These are phyloP conservation scores for Melopsittacus undulatus DNA, from an alignment of 2,797 vertebrate genomes.

Conservation along the genomic window DNA sequence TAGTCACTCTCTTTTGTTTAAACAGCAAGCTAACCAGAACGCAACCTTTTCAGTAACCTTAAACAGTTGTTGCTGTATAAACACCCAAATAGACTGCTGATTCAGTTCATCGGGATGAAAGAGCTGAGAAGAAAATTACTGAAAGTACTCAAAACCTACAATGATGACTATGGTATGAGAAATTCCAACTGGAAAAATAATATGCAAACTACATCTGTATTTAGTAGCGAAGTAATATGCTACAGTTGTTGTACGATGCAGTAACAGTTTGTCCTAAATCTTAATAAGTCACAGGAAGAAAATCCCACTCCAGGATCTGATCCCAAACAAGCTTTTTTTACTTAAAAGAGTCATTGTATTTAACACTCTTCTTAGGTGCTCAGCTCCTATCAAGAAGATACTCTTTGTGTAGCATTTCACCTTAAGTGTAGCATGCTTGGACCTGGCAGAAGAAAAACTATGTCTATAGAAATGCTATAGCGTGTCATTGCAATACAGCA, in stretches of 20 bases:
- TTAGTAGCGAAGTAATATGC: neutral
- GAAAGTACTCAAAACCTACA: neutral
- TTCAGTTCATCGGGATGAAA: neutral
- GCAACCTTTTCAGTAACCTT: neutral
- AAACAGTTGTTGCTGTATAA: neutral
- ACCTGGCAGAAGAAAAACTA: neutral
- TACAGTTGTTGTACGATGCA: neutral
- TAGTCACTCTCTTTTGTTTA: neutral
- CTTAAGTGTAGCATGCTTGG: neutral
- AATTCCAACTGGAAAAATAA: neutral
- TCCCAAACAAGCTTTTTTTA: neutral
- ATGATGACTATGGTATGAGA: neutral
- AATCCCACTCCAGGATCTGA: neutral
- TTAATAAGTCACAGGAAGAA: neutral
- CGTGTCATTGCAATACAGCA: neutral
- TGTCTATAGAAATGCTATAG: neutral
- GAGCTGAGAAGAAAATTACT: neutral
- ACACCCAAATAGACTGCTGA: neutral
- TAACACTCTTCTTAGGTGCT: accelerated
- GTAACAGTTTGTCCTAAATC: neutral
- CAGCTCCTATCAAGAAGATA: neutral
- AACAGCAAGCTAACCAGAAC: neutral
- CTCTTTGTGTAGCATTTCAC: neutral
- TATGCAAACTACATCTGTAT: neutral
- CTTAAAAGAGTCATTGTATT: neutral